These are phyloP conservation scores for Eupithecia inturbata DNA, from an alignment of 2,888 invertebrate species.

Conservation along the genomic window DNA sequence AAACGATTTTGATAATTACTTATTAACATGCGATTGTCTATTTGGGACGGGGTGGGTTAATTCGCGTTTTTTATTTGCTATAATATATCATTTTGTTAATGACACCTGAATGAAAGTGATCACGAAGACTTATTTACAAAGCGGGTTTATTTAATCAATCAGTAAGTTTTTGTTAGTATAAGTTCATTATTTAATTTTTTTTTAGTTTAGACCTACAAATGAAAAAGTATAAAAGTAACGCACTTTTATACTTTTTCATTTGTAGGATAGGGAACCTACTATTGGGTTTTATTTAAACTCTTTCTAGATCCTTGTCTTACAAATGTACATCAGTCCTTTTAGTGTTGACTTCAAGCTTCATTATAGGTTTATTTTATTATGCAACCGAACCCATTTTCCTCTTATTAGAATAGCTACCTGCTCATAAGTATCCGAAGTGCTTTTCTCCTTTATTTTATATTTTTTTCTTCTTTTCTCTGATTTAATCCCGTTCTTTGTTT, in stretches of 20 bases:
- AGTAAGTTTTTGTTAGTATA: conserved; percentile 7
- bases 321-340: background rate
- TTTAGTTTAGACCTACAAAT: no score
- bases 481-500: no score
- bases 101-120: conserved; percentile 76
- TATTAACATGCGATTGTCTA: conserved; percentile 83
- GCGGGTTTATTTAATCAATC: conserved; percentile 33
- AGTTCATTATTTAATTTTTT: background rate
- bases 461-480: no score
- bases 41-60: conserved; percentile 70
- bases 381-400: background rate
- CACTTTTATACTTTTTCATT: background rate
- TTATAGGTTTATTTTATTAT: no score
- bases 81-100: conserved; percentile 81
- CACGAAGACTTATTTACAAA: conserved; percentile 64
- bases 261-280: no score
- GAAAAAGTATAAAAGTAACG: no score
- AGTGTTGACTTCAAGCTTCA: background rate
- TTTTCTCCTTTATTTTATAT: no score
- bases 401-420: background rate
- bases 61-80: conserved; percentile 73
- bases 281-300: background rate
- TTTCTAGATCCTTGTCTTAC: background rate
- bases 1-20: conserved; percentile 81
- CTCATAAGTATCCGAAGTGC: no score